Evolutionary conservation across 1,140 invertebrate species (phyloP).

Genomic region (Euura lappo): DNA sequence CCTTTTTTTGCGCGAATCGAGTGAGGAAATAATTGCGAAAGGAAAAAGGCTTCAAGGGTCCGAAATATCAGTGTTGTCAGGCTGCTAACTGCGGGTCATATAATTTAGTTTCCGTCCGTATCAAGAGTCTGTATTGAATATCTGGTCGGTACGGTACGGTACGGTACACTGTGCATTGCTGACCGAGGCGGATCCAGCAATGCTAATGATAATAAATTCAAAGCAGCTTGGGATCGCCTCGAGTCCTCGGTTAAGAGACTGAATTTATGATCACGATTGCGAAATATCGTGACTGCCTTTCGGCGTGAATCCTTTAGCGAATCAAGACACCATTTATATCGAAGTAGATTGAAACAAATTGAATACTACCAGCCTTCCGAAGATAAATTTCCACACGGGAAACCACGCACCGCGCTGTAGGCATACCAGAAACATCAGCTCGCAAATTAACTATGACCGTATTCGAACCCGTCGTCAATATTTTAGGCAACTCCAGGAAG

Average conservation of each 20-base stretch:
- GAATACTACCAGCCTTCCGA: background rate
- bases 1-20: no score
- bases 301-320: constrained; percentile 1
- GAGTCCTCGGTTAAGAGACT: background rate
- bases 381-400: background rate
- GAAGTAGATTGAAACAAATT: constrained; percentile 6
- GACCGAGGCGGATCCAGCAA: constrained; percentile 2
- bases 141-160: background rate
- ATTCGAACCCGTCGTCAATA: no score
- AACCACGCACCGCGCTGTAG: no score
- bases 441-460: no score
- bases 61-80: no score
- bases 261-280: constrained; percentile 2
- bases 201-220: constrained; percentile 7
- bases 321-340: constrained; percentile 5
- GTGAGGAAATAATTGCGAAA: no score
- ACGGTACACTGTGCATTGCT: background rate
- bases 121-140: background rate
- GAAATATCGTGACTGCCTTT: constrained; percentile 4
- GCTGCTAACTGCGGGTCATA: background rate
- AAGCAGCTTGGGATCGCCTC: background rate
- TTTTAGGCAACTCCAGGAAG: no score
- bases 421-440: no score
- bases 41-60: no score
- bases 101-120: background rate